Evolutionary conservation across 2,113 vertebrate species (phyloP), one percentile per base, ranked within the genome.

Genomic region (Elephas maximus): DNA sequence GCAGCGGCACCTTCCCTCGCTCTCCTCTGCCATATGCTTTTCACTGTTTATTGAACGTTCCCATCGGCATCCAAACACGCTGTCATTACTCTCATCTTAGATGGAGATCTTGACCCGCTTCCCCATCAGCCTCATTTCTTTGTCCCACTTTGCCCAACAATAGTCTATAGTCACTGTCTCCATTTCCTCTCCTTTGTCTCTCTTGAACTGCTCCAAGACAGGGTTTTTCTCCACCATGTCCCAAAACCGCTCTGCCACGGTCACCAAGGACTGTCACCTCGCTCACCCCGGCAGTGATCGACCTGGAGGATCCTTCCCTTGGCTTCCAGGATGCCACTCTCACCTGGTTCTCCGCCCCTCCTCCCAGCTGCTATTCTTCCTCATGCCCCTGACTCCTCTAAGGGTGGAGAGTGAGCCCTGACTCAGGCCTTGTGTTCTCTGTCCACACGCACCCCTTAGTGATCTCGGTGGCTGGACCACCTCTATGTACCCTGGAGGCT

Each of bases 361-460:
- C 48, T 48, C 48, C 48, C 48, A 48, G 48, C 48, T 48, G 48
- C 48, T 48, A 10, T 48, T 41, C 93, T 71, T 11, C 45, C 24
- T 20, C 17, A 12, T 18, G 23, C 24, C 33, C 80, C n/a, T 8
- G 37, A 57, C 20, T 78, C 41, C 60, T 24, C n/a, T 9, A 10
- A 90, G 69, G n/a, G 44, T 6, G 23, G 60, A 83, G 26, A n/a
- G 60, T 1, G 0, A 1, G 1, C 2, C 21, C 0, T 5, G 24
- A 28, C 45, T 77, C 69, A 41, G 14, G 63, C 26, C 57, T 53
- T 23, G 5, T 26, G 53, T 53, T 30, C 57, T 84, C 30, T 1
- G 62, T 65, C 45, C 51, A 57, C 5, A 12, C 1, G 2, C 8
- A 21, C 23, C 71, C 91, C 60, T 86, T 44, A 45, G 60, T 24